Evolutionary conservation across 1,140 invertebrate genomes (phyloP), one percentile per base, ranked within the genome.

Genomic region (Drosophila obscura): DNA sequence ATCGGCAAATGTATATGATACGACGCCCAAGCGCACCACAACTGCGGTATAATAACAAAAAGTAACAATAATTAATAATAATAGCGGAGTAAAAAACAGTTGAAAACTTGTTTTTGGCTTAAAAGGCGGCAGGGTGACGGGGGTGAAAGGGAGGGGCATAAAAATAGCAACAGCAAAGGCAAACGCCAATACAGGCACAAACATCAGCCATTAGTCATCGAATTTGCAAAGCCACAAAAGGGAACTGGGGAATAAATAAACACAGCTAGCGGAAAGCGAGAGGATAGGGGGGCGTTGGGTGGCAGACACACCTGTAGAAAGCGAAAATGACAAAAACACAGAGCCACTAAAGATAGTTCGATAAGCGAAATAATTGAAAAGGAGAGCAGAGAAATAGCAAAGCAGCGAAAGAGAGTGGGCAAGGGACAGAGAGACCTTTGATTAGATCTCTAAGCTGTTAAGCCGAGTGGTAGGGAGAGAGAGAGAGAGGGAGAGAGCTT

Each of bases 71-170:
- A 73, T 74, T 65, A 74, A 65, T 74, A 48, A 58, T 49, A 56
- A 61, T 48, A 39, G 35, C 35, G 11, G 48, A 74, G 52, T 56
- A 52, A 73, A 73, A 56, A 74, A 65, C 69, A 74, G 60, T 58
- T 74, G 72, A 66, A 75, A 84, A 84, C 81, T 84, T 81, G 81
- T 87, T 82, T 82, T 82, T 69, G 76, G 45, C 68, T 62, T 46
- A 31, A 52, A 75, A 66, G 35, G 35, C 11, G 11, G 4, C 35
- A 39, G 11, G 4, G 11, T 0, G 11, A 75, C 72, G 3, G 56
- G 60, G 58, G 75, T 2, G 3, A 4, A 0, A 2, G 24, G 44
- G 49, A 67, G 41, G 48, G 53, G 19, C 58, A 82, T 55, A 82
- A 58, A 78, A 63, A 57, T 44, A 76, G 55, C 61, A 51, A 35